These are phyloP conservation scores for Zingel zingel DNA, from an alignment of 2,113 vertebrate genomes.

Conservation along the genomic window DNA sequence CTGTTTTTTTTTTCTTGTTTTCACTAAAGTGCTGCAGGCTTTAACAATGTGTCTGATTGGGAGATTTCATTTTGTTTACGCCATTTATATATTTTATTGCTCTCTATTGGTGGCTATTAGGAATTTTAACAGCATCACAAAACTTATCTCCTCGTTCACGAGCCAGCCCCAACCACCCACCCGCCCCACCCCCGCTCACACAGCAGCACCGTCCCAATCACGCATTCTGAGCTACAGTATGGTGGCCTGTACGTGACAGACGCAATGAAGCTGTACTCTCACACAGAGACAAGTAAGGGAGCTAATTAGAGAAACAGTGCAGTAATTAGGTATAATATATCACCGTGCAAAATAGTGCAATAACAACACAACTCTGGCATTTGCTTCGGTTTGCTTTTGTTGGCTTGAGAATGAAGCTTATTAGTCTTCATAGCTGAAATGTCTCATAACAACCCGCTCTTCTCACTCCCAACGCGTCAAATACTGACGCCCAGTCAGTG, in stretches of 20 bases:
- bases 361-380: constrained; percentile 62
- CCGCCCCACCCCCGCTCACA: not conserved
- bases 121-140: constrained; percentile 38
- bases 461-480: too few species aligned
- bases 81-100: constrained; percentile 64
- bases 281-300: not conserved
- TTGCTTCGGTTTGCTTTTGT: constrained; percentile 56
- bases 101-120: constrained; percentile 49
- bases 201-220: not conserved
- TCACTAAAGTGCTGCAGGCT: constrained; percentile 35
- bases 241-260: constrained; percentile 49
- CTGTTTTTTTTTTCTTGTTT: constrained; percentile 18
- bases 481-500: too few species aligned
- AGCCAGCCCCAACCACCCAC: not conserved
- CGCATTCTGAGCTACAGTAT: constrained; percentile 24
- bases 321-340: constrained; percentile 49
- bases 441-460: not conserved
- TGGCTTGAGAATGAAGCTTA: constrained; percentile 28
- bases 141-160: constrained; percentile 9
- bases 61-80: constrained; percentile 60
- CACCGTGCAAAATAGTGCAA: constrained; percentile 50
- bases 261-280: constrained; percentile 47
- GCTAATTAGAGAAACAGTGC: constrained; percentile 61
- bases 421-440: constrained; percentile 54
- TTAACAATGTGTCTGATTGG: constrained; percentile 53